Percentiles rank a stretch among this genome's conserved stretches.
Conservation (phyloP, 92 coral and sea anemone genomes). For the Heteractis magnifica region DNA sequence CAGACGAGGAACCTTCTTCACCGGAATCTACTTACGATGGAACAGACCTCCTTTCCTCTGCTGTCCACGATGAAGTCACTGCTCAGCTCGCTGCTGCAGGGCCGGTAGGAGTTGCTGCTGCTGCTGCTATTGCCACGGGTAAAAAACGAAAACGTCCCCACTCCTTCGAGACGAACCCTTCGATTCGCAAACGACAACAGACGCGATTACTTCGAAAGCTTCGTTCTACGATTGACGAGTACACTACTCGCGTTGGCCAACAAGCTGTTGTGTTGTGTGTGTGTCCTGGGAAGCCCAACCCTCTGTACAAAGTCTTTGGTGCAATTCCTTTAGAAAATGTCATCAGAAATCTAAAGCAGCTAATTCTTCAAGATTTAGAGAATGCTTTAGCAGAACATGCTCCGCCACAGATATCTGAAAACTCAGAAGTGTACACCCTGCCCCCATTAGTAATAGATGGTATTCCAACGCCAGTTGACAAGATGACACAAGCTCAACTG, state of each 20-base stretch:
- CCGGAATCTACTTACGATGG: constrained; percentile 98
- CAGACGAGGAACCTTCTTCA: constrained; percentile 96
- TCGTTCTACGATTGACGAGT: constrained; percentile 92
- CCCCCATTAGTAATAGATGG: constrained; percentile 98
- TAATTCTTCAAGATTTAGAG: constrained; percentile 88
- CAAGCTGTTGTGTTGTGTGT: constrained; percentile 98
- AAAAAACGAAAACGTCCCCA: constrained; percentile 96
- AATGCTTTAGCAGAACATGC: constrained; percentile 95
- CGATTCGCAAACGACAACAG: constrained; percentile 98
- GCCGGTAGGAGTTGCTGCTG: constrained; percentile 97
- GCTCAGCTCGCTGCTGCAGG: constrained; percentile 99
- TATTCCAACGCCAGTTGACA: constrained; percentile 98
- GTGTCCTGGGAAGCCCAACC: constrained; percentile 97
- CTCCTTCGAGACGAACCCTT: constrained; percentile 96
- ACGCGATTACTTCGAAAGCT: constrained; percentile 93
- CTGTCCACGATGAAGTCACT: constrained; percentile 89
- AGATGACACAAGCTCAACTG: constrained; percentile 99
- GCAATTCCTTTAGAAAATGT: constrained; percentile 98
- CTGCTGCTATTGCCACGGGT: constrained; percentile 99
- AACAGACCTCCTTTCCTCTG: constrained; percentile 77
- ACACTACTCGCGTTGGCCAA: constrained; percentile 98
- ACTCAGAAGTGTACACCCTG: constrained; percentile 81
- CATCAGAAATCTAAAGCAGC: constrained; percentile 84
- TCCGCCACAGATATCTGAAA: constrained; percentile 92
- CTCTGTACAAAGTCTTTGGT: constrained; percentile 94